Base-by-base conservation (phyloP, 2,888 invertebrate species). In the Andrena trimmerana region DNA sequence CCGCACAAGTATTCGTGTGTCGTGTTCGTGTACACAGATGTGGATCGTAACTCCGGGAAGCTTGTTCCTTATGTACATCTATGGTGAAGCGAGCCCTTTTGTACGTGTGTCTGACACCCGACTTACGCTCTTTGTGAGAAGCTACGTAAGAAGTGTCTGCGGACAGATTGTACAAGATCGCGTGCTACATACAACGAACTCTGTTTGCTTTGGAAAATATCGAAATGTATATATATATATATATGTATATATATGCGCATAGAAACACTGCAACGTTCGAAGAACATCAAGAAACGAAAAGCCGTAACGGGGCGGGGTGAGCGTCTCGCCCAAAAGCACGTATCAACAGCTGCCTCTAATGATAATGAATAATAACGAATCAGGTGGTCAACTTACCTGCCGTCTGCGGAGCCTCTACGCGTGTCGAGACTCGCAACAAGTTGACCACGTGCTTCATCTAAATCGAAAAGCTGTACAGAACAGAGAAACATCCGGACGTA, bases 241-340 rank as follows among this genome's bases (percentile, higher is more conserved):
- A 65, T 57, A 78, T 20, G 20, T 36, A 77, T 20, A 70, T 72
- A 78, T 81, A 83, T 63, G 72, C 77, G 83, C 81, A 87, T 83
- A 75, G 75, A 74, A 85, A 83, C 86, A 86, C 82, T 83, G 83
- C 88, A 88, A 78, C 82, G 83, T 79, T 78, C 72, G 78, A 74
- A 79, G 85, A 42, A 90, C 88, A 88, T 85, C 84, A 81, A 90
- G 67, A 81, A 88, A 79, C 73, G 75, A 89, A 88, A 87, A 90
- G 78, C 81, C 81, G 81, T 78, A 78, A 59, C 69, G 76, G 78
- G 54, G 60, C 81, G 80, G 81, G 80, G 85, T 68, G 31, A 42
- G 79, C 77, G 36, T 77, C 76, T 86, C 87, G 73, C 86, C 85
- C 74, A 69, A 87, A 42, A 90, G 89, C 90, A 88, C 83, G 82